phyloP scores from a whole-genome alignment of 2,797 vertebrate genomes.

The Molossus alvarezi region DNA sequence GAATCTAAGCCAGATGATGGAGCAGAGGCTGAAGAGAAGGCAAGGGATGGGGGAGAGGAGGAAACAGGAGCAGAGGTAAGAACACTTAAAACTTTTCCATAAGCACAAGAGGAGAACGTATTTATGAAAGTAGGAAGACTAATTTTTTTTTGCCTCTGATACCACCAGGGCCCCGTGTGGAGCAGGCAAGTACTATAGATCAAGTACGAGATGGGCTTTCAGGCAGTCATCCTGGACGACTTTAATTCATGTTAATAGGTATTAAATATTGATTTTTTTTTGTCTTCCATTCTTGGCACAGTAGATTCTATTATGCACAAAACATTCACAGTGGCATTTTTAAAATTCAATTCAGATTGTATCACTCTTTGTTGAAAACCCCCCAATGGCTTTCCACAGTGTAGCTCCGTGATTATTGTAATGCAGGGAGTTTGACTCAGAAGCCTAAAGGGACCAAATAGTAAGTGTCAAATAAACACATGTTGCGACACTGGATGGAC shows the following conservation, averaged over 20 bases:
- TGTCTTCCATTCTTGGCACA: slow-evolving; percentile 35
- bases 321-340: slow-evolving; percentile 50
- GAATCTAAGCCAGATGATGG: background rate
- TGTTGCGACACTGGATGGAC: background rate
- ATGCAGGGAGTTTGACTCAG: background rate
- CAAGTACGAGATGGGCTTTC: background rate
- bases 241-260: slow-evolving; percentile 17
- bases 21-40: background rate
- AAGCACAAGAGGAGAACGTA: background rate
- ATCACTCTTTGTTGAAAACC: background rate
- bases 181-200: background rate
- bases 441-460: slow-evolving; percentile 1
- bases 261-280: background rate
- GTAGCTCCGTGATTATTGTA: background rate
- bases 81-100: background rate
- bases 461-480: background rate
- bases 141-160: background rate
- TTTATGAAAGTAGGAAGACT: background rate
- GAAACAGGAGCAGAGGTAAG: background rate
- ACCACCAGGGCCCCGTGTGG: background rate
- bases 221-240: background rate
- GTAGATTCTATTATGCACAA: background rate
- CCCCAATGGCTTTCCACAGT: background rate
- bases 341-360: slow-evolving; percentile 23
- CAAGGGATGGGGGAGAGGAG: background rate